Evolutionary conservation across 1,140 invertebrate genomes (phyloP).

Genomic region (Plectrocnemia conspersa): DNA sequence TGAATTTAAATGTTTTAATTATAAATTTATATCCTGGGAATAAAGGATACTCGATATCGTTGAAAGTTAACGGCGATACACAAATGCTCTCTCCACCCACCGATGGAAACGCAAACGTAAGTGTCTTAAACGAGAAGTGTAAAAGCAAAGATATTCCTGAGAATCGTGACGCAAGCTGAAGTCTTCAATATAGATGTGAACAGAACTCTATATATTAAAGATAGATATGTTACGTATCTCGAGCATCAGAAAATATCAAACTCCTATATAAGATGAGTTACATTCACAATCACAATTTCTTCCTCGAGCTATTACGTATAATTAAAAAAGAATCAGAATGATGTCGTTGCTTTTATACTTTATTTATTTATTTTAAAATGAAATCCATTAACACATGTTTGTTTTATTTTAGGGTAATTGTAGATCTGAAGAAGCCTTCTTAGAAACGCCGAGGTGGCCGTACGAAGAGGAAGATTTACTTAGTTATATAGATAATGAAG

Average conservation of each 20-base stretch:
- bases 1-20: slow-evolving; percentile 82
- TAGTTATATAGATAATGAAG: slow-evolving; percentile 76
- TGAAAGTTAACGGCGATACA: slow-evolving; percentile 58
- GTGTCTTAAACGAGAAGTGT: too few species aligned
- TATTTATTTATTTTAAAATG: slow-evolving; percentile 40
- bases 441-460: slow-evolving; percentile 70
- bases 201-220: too few species aligned
- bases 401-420: slow-evolving; percentile 27
- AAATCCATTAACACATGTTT: slow-evolving; percentile 38
- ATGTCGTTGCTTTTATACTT: slow-evolving; percentile 23
- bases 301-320: slow-evolving; percentile 22
- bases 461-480: slow-evolving; percentile 73
- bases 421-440: slow-evolving; percentile 54
- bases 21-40: slow-evolving; percentile 87
- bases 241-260: too few species aligned
- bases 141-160: too few species aligned
- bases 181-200: too few species aligned
- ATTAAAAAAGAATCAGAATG: slow-evolving; percentile 28
- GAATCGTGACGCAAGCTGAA: too few species aligned
- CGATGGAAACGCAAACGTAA: slow-evolving; percentile 44
- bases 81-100: slow-evolving; percentile 41
- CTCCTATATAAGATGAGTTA: too few species aligned
- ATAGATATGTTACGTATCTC: too few species aligned
- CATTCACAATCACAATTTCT: slow-evolving; percentile 13
- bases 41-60: slow-evolving; percentile 84